Percentiles rank a stretch among this genome's conserved stretches.
phyloP scores from a whole-genome alignment of 2,888 invertebrate genomes.

The Syrphus vitripennis region DNA sequence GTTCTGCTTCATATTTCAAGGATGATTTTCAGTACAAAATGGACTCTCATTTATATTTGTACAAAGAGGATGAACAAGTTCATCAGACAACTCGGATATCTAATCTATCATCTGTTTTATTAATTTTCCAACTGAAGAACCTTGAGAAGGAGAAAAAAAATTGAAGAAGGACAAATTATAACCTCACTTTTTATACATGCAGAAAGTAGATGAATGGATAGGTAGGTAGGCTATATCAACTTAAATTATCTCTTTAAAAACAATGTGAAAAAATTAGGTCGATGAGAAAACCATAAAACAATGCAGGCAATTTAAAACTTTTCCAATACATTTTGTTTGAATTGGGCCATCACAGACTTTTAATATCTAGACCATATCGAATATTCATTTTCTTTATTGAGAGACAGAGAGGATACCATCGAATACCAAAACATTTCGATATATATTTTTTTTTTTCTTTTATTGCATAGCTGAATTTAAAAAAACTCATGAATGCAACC shows the following conservation, averaged over 20 bases:
- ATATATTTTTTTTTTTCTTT: background rate
- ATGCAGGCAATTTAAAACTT: constrained; percentile 60
- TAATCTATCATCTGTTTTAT: too few species aligned
- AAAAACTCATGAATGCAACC: constrained; percentile 37
- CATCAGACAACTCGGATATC: too few species aligned
- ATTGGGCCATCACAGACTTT: constrained; percentile 40
- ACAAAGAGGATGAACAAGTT: too few species aligned
- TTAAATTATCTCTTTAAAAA: background rate
- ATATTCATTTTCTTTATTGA: constrained; percentile 48
- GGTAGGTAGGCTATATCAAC: background rate
- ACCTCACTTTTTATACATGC: too few species aligned
- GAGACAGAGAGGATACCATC: too few species aligned
- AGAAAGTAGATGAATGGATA: background rate
- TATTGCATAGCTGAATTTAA: background rate
- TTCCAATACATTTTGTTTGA: constrained; percentile 56
- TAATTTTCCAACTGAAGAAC: too few species aligned
- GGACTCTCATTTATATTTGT: too few species aligned
- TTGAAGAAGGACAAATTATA: too few species aligned
- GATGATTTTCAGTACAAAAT: too few species aligned
- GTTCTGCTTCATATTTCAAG: too few species aligned
- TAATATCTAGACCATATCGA: constrained; percentile 60
- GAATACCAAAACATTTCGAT: background rate
- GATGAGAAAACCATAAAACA: constrained; percentile 52
- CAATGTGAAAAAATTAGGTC: constrained; percentile 49
- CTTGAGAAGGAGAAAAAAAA: too few species aligned